Evolutionary conservation across 2,888 invertebrate genomes (phyloP), one percentile per base, ranked within the genome.

Genomic region (Acleris emargana): DNA sequence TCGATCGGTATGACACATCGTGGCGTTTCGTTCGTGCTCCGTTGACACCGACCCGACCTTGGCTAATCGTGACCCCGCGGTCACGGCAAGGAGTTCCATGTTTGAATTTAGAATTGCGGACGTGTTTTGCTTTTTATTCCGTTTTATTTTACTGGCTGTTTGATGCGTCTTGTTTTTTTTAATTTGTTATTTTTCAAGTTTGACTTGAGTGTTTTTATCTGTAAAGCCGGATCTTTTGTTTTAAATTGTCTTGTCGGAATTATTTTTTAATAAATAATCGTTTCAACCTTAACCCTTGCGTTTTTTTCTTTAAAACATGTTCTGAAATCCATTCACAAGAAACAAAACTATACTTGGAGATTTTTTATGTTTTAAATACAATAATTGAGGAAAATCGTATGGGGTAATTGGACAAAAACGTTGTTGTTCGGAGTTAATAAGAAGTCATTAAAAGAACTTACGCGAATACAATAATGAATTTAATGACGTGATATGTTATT

Each of bases 11-110:
- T 73, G 73, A 75, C 71, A 70, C 73, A 73, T 69, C 71, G 67
- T 54, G 67, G 67, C 52, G 71, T 71, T 67, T 55, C 63, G 67
- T 60, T 76, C 76, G 74, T 74, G 74, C 75, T 68, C 67, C 71
- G 71, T 67, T 72, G 71, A 71, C 72, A 71, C 61, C 68, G 59
- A 63, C 62, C 69, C 67, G 69, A 72, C 75, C 72, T 73, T 73
- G 69, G 67, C 68, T 69, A 69, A 69, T 66, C 69, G 53, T 70
- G 73, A 74, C 72, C 74, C 63, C 60, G 52, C 57, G 47, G 70
- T 75, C 70, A 71, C 67, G 69, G 60, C 63, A 62, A 66, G 69
- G 69, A 68, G 60, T 66, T 61, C 62, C 67, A 64, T 61, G 58
- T 61, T 71, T 63, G 63, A 69, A 69, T 61, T 61, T 47, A 57